phyloP scores from a whole-genome alignment of 2,113 vertebrate genomes.

The Catharus minimus region DNA sequence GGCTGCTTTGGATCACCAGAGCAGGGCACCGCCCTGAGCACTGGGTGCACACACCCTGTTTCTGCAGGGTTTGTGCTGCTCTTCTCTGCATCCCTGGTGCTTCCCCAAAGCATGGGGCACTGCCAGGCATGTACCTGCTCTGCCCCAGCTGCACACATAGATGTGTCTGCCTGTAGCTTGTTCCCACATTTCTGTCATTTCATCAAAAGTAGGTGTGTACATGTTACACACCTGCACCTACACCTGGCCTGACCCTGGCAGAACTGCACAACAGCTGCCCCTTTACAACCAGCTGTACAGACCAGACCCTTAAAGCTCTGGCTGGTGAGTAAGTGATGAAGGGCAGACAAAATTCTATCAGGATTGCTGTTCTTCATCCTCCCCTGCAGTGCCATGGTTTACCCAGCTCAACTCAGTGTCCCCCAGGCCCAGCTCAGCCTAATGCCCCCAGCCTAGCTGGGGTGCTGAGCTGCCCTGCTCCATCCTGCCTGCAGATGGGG shows the following conservation, averaged over 20 bases:
- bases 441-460: neutral
- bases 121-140: accelerated
- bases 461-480: conserved; percentile 47
- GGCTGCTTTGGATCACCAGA: neutral
- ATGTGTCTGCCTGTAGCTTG: neutral
- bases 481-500: conserved; percentile 61
- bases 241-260: neutral
- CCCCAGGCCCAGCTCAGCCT: neutral
- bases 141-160: accelerated
- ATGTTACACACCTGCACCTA: neutral
- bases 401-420: neutral
- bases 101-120: accelerated
- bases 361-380: neutral
- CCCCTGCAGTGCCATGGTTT: neutral
- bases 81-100: neutral
- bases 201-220: too few species aligned
- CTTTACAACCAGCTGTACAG: accelerated
- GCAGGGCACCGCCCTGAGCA: neutral
- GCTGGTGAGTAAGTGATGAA: neutral
- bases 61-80: neutral
- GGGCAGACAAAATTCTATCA: neutral
- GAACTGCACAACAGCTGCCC: neutral
- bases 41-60: accelerated
- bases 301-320: neutral
- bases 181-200: neutral